Percentiles rank a stretch among this genome's conserved stretches.
Evolutionary conservation across 2,113 vertebrate genomes (phyloP).

Genomic region (Scalopus aquaticus): DNA sequence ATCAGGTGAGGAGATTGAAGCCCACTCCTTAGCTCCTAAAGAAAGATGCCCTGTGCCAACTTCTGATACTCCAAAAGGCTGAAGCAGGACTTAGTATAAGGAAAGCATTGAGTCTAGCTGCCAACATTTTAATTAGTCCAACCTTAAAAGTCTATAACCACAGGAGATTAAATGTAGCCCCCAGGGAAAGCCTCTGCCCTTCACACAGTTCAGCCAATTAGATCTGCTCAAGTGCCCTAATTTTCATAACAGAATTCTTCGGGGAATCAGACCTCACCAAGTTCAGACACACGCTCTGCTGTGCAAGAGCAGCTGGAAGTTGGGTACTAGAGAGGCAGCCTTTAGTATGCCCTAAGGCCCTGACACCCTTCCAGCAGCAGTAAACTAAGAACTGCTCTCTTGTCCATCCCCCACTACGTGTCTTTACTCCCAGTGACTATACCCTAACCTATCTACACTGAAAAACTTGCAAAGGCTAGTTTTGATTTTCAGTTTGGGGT

Average conservation of each 20-base stretch:
- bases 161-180: constrained; percentile 50
- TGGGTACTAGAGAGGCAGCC: neutral
- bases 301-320: neutral
- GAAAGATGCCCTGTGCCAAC: constrained; percentile 7
- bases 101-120: neutral
- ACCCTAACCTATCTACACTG: neutral
- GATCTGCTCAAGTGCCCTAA: constrained; percentile 47
- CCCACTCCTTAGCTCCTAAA: neutral
- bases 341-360: neutral
- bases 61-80: neutral
- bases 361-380: neutral
- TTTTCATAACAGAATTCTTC: constrained; percentile 61
- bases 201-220: constrained; percentile 58
- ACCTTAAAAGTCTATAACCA: constrained; percentile 60
- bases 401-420: neutral
- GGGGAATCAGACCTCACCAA: constrained; percentile 31
- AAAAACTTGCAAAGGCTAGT: constrained; percentile 45
- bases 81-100: neutral
- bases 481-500: constrained; percentile 5
- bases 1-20: constrained; percentile 17
- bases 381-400: neutral
- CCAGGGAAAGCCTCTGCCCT: constrained; percentile 50
- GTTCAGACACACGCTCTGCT: neutral
- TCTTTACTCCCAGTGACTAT: neutral
- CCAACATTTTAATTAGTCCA: constrained; percentile 47